Evolutionary conservation across 2,113 vertebrate species (phyloP).

Genomic region (Vulpes vulpes): DNA sequence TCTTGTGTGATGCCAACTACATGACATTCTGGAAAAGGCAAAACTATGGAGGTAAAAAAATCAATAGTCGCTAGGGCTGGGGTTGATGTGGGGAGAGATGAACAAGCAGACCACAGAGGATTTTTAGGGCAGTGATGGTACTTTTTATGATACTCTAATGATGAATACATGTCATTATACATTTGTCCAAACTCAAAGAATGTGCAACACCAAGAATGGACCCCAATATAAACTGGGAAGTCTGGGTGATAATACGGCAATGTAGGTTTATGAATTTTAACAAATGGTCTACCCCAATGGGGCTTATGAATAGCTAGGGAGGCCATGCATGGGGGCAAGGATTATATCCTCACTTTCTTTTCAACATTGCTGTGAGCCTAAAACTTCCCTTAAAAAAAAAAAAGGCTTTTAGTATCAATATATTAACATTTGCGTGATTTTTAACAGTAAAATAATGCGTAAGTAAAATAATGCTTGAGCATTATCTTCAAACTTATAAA

Average conservation of each 20-base stretch:
- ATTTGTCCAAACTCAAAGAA: not conserved
- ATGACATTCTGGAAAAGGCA: not conserved
- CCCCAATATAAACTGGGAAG: not conserved
- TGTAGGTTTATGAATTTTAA: not conserved
- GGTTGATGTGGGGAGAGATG: not conserved
- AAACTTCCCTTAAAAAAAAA: not conserved
- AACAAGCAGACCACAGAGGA: not conserved
- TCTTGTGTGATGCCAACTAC: not conserved
- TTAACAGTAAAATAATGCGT: not conserved
- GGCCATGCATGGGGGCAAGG: no score
- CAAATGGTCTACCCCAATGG: not conserved
- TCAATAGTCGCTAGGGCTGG: not conserved
- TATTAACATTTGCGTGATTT: not conserved
- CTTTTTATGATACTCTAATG: not conserved
- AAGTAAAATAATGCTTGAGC: not conserved
- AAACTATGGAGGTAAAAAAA: not conserved
- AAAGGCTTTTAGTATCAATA: not conserved
- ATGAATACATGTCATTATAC: not conserved
- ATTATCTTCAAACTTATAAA: not conserved
- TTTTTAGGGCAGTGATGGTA: not conserved
- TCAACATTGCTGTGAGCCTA: not conserved
- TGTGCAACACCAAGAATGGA: not conserved
- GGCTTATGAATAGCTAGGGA: not conserved
- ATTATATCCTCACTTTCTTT: not conserved
- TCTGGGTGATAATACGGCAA: not conserved